Conservation (phyloP, 2,113 vertebrate species). For the Ibidorhyncha struthersii region DNA sequence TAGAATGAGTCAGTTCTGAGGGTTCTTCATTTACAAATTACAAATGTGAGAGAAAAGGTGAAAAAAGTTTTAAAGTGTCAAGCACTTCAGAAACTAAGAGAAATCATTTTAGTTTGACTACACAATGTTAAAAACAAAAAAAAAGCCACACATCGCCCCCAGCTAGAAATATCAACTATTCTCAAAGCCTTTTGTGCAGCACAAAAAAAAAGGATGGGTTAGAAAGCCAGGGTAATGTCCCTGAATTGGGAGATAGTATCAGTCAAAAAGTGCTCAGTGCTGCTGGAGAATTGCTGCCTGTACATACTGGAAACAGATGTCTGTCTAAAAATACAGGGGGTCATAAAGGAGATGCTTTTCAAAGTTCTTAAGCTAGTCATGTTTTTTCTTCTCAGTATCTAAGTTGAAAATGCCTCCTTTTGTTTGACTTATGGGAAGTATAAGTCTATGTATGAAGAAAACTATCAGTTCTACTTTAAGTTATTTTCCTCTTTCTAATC, state of each 20-base stretch:
- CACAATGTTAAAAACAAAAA: not conserved
- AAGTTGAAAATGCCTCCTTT: constrained; percentile 23
- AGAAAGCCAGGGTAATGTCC: not conserved
- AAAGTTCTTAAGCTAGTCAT: not conserved
- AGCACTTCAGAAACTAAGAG: not conserved
- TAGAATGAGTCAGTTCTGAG: not conserved
- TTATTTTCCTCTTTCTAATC: not conserved
- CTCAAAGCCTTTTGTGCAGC: not conserved
- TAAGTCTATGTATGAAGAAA: not conserved
- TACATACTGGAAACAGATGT: not conserved
- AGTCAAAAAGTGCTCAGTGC: not conserved
- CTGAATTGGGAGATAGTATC: not conserved
- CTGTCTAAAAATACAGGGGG: not conserved
- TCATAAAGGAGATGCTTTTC: not conserved
- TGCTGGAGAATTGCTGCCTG: not conserved
- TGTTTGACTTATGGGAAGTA: constrained; percentile 29
- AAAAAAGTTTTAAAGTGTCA: not conserved
- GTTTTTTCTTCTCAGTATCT: not conserved
- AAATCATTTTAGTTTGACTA: not conserved
- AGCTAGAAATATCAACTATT: not conserved
- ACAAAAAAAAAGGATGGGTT: not conserved
- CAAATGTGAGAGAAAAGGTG: not conserved
- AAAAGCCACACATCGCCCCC: not conserved
- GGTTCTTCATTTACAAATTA: not conserved
- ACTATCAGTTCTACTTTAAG: not conserved